phyloP scores from a whole-genome alignment of 2,113 vertebrate species.

The Conger conger region DNA sequence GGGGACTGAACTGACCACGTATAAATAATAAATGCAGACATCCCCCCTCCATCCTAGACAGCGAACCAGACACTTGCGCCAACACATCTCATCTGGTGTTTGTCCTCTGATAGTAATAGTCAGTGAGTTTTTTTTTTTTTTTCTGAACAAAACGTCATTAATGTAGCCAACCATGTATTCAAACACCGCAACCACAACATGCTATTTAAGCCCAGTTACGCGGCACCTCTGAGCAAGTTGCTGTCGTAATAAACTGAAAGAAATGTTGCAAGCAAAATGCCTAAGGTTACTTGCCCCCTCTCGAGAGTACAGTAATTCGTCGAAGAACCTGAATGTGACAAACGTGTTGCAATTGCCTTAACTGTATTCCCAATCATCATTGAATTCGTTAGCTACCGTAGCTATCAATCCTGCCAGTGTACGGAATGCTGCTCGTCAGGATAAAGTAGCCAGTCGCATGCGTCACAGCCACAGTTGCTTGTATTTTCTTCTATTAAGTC shows the following conservation, averaged over 20 bases:
- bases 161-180: not conserved
- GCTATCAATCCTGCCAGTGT: not conserved
- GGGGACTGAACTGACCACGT: constrained; percentile 19
- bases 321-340: not conserved
- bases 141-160: not conserved
- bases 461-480: constrained; percentile 7
- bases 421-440: constrained; percentile 15
- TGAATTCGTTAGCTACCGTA: not conserved
- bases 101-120: not conserved
- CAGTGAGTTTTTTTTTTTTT: not conserved
- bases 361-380: not conserved
- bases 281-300: not conserved
- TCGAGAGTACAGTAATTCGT: not conserved
- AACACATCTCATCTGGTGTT: not conserved
- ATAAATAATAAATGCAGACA: constrained; percentile 16
- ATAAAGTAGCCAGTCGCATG: constrained; percentile 11
- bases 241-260: constrained; percentile 1
- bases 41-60: constrained; percentile 17
- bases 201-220: not conserved
- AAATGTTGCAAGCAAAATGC: not conserved
- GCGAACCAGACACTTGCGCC: constrained; percentile 3
- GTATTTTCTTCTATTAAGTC: not conserved
- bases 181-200: not conserved
- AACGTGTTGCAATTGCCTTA: not conserved
- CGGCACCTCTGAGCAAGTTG: not conserved